A percentile compares a stretch with the other conserved stretches of the same genome.
phyloP scores from a whole-genome alignment of 2,888 invertebrate genomes.

The Orthosia incerta region DNA sequence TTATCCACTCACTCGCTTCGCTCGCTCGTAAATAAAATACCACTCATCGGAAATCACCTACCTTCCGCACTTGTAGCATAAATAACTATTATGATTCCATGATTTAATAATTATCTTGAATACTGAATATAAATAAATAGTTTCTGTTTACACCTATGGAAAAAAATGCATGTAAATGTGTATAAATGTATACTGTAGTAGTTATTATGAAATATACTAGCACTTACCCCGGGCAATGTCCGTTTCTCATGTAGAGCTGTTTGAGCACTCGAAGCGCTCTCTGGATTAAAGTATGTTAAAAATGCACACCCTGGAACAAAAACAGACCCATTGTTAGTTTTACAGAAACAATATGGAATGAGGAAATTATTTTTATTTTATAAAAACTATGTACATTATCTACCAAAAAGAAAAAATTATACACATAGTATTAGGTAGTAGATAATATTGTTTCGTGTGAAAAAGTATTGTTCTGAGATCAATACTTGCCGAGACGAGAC shows the following conservation, averaged over 20 bases:
- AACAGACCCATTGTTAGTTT: not conserved
- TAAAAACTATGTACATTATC: not conserved
- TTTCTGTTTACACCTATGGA: too few species aligned
- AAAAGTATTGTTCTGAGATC: too few species aligned
- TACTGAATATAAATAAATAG: too few species aligned
- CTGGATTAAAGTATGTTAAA: constrained; percentile 99
- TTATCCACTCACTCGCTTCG: too few species aligned
- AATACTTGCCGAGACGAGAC: too few species aligned
- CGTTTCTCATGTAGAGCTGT: constrained; percentile 99
- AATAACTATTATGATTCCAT: too few species aligned
- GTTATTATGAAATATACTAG: constrained; percentile 9
- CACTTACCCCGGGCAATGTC: constrained; percentile 99
- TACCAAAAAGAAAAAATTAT: not conserved
- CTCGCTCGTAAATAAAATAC: too few species aligned
- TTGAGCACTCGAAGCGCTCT: constrained; percentile 98
- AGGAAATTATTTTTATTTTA: not conserved
- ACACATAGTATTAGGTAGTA: too few species aligned
- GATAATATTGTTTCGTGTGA: too few species aligned
- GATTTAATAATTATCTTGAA: too few species aligned
- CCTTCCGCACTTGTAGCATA: too few species aligned
- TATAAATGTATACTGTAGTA: not conserved
- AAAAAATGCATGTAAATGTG: not conserved
- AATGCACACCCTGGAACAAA: constrained; percentile 97
- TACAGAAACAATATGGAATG: not conserved
- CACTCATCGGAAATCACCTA: too few species aligned